phyloP scores from a whole-genome alignment of 2,888 invertebrate species.

The Rapana venosa region DNA sequence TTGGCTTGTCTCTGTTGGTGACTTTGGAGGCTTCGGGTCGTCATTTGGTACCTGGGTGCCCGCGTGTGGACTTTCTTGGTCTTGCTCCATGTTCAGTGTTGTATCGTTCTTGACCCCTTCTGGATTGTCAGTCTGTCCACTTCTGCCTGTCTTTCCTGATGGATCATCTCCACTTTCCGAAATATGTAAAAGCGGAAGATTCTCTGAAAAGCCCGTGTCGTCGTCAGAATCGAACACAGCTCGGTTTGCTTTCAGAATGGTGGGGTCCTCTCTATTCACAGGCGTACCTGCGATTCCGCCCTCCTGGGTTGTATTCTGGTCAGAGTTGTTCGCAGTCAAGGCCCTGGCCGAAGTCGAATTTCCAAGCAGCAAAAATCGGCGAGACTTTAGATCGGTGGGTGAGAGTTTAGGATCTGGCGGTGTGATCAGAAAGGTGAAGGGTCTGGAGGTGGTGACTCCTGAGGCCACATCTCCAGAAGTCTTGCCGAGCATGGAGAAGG shows the following conservation, averaged over 20 bases:
- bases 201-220: background rate
- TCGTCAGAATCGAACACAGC: background rate
- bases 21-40: background rate
- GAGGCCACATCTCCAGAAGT: background rate
- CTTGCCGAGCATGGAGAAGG: background rate
- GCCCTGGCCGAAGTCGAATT: no score
- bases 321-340: no score
- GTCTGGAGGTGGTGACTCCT: background rate
- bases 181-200: background rate
- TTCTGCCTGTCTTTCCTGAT: background rate
- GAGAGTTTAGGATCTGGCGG: background rate
- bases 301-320: background rate
- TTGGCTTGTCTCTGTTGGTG: background rate
- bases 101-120: background rate
- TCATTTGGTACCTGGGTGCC: background rate
- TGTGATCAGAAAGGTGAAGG: background rate
- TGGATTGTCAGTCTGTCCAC: background rate
- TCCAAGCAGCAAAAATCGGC: background rate
- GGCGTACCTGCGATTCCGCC: background rate
- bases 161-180: background rate
- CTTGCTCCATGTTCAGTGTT: background rate
- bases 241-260: background rate
- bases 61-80: background rate
- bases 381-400: background rate
- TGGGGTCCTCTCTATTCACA: background rate